These are phyloP conservation scores for Varanus komodoensis DNA, from an alignment of 2,113 vertebrate genomes.

Conservation along the genomic window DNA sequence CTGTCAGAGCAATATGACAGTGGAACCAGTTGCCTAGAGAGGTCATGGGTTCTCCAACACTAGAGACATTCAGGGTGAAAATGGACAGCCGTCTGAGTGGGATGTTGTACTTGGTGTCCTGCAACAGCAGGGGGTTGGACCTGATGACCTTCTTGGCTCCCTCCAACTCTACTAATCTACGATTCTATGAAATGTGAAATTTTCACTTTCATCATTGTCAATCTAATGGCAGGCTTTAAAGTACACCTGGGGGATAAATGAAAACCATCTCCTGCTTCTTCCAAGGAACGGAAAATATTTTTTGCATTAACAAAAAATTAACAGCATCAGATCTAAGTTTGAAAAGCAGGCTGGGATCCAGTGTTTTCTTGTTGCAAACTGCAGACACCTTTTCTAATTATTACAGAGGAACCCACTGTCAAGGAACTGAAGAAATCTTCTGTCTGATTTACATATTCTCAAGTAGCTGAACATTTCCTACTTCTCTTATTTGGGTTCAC, in stretches of 20 bases:
- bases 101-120: no score
- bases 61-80: no score
- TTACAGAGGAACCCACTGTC: conserved; percentile 9
- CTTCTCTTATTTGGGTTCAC: background rate
- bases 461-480: background rate
- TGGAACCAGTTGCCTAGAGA: no score
- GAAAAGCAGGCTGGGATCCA: conserved; percentile 53
- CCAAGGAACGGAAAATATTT: conserved; percentile 20
- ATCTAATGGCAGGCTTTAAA: background rate
- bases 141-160: no score
- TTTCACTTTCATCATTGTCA: conserved; percentile 33
- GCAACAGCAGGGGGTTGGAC: no score
- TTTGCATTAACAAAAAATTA: background rate
- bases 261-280: conserved; percentile 17
- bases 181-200: background rate
- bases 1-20: no score
- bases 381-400: background rate
- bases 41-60: no score
- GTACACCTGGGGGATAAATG: background rate
- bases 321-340: conserved; percentile 31
- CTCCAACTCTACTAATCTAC: no score
- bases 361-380: conserved; percentile 33
- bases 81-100: no score
- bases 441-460: background rate
- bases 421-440: conserved; percentile 34